These are phyloP conservation scores for Acleris cristana DNA, from an alignment of 2,888 invertebrate species.

Conservation along the genomic window DNA sequence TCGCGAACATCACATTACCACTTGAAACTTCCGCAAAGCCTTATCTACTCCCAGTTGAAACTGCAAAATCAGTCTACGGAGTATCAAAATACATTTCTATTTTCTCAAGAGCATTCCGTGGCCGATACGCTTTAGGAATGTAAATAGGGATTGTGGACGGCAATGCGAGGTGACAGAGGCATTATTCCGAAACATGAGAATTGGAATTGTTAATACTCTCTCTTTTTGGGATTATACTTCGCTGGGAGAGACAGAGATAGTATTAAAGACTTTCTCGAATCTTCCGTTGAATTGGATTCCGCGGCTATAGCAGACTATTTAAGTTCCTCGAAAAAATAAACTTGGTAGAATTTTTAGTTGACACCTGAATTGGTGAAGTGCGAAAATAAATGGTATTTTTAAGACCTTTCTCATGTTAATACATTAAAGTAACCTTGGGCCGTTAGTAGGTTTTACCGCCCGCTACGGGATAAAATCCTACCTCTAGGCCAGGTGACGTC, in stretches of 20 bases:
- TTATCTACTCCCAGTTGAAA: too few species aligned
- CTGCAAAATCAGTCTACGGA: neutral
- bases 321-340: neutral
- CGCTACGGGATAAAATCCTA: too few species aligned
- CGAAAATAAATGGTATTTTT: neutral
- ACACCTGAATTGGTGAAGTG: neutral
- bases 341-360: neutral
- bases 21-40: too few species aligned
- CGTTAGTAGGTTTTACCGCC: too few species aligned
- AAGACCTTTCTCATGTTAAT: too few species aligned
- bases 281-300: neutral
- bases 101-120: too few species aligned
- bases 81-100: neutral
- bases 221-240: neutral
- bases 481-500: too few species aligned
- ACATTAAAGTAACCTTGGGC: too few species aligned
- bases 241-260: neutral
- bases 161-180: neutral
- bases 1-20: neutral
- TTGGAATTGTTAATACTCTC: neutral
- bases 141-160: neutral
- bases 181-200: neutral
- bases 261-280: neutral
- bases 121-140: too few species aligned
- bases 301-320: neutral